Evolutionary conservation across 1,140 invertebrate genomes (phyloP).

Genomic region (Drosophila watanabei): DNA sequence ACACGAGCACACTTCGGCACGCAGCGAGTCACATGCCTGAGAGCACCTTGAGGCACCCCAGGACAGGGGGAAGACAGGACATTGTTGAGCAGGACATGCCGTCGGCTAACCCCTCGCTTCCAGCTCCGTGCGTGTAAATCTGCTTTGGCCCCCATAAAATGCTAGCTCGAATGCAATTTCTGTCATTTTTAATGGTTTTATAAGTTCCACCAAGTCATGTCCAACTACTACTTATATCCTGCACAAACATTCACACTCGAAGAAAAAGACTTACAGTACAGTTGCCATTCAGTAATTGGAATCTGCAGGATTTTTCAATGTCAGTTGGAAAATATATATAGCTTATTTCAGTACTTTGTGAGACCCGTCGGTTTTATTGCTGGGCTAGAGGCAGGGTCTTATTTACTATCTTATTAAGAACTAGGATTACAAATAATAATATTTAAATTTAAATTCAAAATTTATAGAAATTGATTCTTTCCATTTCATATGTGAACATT

Average conservation of each 20-base stretch:
- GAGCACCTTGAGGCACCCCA: constrained; percentile 25
- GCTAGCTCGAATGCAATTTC: constrained; percentile 65
- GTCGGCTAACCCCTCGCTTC: constrained; percentile 14
- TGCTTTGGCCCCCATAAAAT: constrained; percentile 41
- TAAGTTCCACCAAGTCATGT: constrained; percentile 61
- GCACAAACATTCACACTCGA: not conserved
- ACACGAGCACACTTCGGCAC: constrained; percentile 37
- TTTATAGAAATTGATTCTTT: not conserved
- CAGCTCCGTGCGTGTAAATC: constrained; percentile 26
- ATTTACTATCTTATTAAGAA: not conserved
- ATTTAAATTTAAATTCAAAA: not conserved
- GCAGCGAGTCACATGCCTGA: constrained; percentile 46
- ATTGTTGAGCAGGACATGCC: constrained; percentile 21
- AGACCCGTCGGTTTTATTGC: not conserved
- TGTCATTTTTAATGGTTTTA: constrained; percentile 79
- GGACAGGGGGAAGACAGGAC: constrained; percentile 5
- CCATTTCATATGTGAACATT: not conserved
- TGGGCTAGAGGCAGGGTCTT: not conserved
- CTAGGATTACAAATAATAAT: not conserved
- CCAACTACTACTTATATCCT: constrained; percentile 14
- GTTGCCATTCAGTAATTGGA: not conserved
- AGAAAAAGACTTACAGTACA: not conserved
- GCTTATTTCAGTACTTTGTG: too few relatives aligned
- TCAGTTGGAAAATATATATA: too few relatives aligned
- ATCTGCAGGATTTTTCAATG: too few relatives aligned